Percentiles rank a stretch among this genome's conserved stretches.
phyloP scores from a whole-genome alignment of 2,113 vertebrate species.

The Leiothrix lutea region DNA sequence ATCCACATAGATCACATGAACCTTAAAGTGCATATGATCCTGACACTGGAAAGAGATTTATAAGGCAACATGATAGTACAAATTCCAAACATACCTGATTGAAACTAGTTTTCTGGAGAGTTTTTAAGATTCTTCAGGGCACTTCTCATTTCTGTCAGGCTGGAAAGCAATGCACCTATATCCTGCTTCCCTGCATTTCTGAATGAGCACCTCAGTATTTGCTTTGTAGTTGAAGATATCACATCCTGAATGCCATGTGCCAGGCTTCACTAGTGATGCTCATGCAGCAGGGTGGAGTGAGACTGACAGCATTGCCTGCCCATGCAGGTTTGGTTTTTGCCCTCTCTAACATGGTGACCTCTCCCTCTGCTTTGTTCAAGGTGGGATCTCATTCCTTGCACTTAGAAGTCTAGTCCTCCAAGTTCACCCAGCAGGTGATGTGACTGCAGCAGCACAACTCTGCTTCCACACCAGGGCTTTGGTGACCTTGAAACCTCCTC shows the following conservation, averaged over 20 bases:
- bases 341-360: not conserved
- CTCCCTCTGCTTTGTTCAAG: not conserved
- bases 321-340: not conserved
- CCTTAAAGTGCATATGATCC: not conserved
- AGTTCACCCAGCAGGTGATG: not conserved
- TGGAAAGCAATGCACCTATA: not conserved
- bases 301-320: not conserved
- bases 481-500: not conserved
- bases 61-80: not conserved
- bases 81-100: not conserved
- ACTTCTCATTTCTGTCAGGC: not conserved
- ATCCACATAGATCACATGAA: not conserved
- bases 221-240: not conserved
- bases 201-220: not conserved
- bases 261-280: not conserved
- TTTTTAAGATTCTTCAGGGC: not conserved
- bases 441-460: not conserved
- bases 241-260: not conserved
- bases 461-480: not conserved
- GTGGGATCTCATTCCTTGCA: not conserved
- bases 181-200: not conserved
- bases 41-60: not conserved
- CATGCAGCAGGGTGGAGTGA: not conserved
- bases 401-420: not conserved
- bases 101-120: not conserved